phyloP scores from a whole-genome alignment of 2,113 vertebrate genomes.

The Sigmodon hispidus region DNA sequence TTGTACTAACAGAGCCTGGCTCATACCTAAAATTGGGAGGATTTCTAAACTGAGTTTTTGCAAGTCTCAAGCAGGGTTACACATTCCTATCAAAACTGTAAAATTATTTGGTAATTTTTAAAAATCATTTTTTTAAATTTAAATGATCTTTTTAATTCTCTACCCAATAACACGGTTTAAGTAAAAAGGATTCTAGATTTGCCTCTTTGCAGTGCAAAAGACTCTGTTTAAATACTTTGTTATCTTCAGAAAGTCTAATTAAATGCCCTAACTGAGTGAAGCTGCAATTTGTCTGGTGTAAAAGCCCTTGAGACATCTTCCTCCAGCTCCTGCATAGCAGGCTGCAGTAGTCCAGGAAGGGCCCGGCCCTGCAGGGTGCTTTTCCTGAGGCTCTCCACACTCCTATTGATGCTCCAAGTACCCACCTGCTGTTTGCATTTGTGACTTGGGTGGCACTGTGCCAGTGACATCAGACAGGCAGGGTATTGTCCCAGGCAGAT shows the following conservation, averaged over 20 bases:
- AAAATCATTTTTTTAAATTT: too few relatives aligned
- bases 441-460: not conserved
- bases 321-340: accelerated
- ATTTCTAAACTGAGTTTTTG: not conserved
- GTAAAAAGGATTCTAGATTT: not conserved
- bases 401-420: not conserved
- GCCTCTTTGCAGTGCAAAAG: not conserved
- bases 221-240: not conserved
- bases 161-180: not conserved
- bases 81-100: not conserved
- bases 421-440: not conserved
- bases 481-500: not conserved
- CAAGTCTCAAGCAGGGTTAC: not conserved
- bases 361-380: accelerated
- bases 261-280: accelerated
- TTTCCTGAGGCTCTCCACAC: not conserved
- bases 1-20: constrained; percentile 22
- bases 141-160: not conserved
- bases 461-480: not conserved
- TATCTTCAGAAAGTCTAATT: not conserved
- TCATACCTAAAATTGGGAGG: not conserved
- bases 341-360: not conserved
- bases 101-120: not conserved
- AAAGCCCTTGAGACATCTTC: accelerated
- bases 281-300: accelerated